Percentiles rank a stretch among this genome's conserved stretches.
phyloP scores from a whole-genome alignment of 2,113 vertebrate genomes.

The Bambusicola thoracicus region DNA sequence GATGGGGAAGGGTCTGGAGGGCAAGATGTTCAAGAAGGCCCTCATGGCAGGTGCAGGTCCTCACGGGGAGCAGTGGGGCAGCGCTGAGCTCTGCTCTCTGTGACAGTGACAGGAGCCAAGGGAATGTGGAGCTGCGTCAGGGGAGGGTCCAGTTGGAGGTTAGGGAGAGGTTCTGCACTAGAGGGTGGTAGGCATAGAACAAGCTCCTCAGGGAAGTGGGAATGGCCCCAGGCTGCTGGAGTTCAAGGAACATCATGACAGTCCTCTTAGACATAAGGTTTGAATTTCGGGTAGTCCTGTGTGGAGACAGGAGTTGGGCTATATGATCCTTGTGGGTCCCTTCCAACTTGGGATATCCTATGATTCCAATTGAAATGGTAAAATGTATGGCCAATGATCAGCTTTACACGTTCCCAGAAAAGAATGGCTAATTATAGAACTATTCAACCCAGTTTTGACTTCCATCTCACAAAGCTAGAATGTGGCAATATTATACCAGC shows the following conservation, averaged over 20 bases:
- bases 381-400: neutral
- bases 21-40: neutral
- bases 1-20: neutral
- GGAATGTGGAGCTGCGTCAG: neutral
- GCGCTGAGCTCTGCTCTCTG: neutral
- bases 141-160: neutral
- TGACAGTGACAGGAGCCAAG: neutral
- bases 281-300: neutral
- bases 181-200: neutral
- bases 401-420: neutral
- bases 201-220: neutral
- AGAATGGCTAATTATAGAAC: neutral
- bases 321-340: neutral
- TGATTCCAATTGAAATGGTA: neutral
- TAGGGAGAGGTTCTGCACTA: neutral
- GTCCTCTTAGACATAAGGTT: neutral
- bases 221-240: neutral
- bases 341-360: neutral
- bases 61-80: neutral
- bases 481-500: neutral
- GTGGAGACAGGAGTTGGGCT: neutral
- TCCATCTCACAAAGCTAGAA: constrained; percentile 22
- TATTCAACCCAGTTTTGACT: neutral
- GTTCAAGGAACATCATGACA: neutral
- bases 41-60: neutral